phyloP scores from a whole-genome alignment of 2,888 invertebrate genomes.

The Criorhina ranunculi region DNA sequence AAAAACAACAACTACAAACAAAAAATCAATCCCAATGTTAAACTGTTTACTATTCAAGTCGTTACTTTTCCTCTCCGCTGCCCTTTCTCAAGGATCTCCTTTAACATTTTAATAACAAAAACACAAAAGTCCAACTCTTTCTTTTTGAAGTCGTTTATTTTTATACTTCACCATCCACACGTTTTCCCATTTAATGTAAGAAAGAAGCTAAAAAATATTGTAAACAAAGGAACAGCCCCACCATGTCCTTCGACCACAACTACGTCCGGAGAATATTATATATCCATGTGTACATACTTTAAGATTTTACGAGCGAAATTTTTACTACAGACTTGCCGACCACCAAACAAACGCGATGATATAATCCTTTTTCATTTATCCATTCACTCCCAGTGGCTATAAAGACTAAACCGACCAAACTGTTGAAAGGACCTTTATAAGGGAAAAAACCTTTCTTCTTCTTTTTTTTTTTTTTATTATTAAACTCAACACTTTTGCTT shows the following conservation, averaged over 20 bases:
- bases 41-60: conserved; percentile 46
- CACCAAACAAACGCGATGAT: conserved; percentile 49
- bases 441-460: no score
- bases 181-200: conserved; percentile 40
- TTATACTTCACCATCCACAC: conserved; percentile 41
- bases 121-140: conserved; percentile 15
- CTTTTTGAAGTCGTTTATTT: conserved; percentile 35
- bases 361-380: conserved; percentile 33
- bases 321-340: conserved; percentile 48
- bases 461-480: conserved; percentile 34
- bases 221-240: conserved; percentile 24
- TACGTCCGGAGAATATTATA: conserved; percentile 4
- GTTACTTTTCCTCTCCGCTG: neutral
- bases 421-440: conserved; percentile 3
- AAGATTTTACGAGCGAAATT: conserved; percentile 50
- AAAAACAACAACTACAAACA: neutral
- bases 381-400: conserved; percentile 24
- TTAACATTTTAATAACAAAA: conserved; percentile 17
- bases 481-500: conserved; percentile 22
- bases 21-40: neutral
- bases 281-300: conserved; percentile 47
- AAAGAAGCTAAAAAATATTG: conserved; percentile 31
- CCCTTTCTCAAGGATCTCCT: neutral
- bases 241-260: neutral
- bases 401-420: conserved; percentile 29